A percentile compares a stretch with the other conserved stretches of the same genome.
These are phyloP conservation scores for Sinelater perroti DNA, from an alignment of 2,888 invertebrate species.

Conservation along the genomic window DNA sequence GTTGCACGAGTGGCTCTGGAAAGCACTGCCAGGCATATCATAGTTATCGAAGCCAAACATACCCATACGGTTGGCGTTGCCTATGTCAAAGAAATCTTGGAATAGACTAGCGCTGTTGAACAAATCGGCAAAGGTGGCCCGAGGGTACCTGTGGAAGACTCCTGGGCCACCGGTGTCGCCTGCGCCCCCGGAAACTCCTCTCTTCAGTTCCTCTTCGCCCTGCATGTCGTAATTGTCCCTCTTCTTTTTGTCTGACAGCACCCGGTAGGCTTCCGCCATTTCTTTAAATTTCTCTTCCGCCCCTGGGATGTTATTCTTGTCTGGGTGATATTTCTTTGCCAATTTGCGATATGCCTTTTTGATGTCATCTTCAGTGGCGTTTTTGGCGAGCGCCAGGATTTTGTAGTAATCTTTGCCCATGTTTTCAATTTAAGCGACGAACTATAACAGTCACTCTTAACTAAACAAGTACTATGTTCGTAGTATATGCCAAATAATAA, in stretches of 20 bases:
- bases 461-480: constrained; percentile 8
- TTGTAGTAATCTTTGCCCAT: constrained; percentile 99
- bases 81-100: constrained; percentile 84
- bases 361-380: constrained; percentile 94
- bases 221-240: constrained; percentile 92
- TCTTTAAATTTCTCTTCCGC: constrained; percentile 97
- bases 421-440: constrained; percentile 44
- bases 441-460: constrained; percentile 6
- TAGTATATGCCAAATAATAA: constrained; percentile 10
- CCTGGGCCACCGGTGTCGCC: constrained; percentile 68
- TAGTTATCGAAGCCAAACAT: constrained; percentile 76
- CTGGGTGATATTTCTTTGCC: constrained; percentile 98
- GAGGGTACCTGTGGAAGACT: constrained; percentile 90
- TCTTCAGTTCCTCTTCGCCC: constrained; percentile 93
- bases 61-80: constrained; percentile 68
- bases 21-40: constrained; percentile 76
- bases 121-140: constrained; percentile 97
- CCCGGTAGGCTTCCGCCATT: constrained; percentile 98
- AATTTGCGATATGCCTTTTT: constrained; percentile 96
- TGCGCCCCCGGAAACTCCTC: constrained; percentile 72
- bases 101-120: constrained; percentile 97
- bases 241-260: constrained; percentile 95
- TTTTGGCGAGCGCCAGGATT: constrained; percentile 85
- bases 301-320: constrained; percentile 94
- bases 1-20: constrained; percentile 89